Percentiles rank a stretch among this genome's conserved stretches.
phyloP scores from a whole-genome alignment of 1,140 invertebrate species.

The Hydropsyche tenuis region DNA sequence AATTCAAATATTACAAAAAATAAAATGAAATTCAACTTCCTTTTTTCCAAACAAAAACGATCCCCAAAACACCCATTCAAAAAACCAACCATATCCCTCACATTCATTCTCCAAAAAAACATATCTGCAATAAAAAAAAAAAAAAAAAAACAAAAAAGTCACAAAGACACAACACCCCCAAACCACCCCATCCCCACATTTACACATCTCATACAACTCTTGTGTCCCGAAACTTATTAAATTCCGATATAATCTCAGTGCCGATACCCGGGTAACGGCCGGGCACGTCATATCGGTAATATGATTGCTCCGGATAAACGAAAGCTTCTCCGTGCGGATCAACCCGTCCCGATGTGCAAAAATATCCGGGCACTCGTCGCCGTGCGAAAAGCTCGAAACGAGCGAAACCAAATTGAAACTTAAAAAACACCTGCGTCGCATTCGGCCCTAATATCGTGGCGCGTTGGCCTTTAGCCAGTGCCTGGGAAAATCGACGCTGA shows the following conservation, averaged over 20 bases:
- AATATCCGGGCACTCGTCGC: too few relatives aligned
- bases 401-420: constrained; percentile 40
- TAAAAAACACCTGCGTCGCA: constrained; percentile 40
- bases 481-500: constrained; percentile 1
- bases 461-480: not conserved
- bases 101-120: too few relatives aligned
- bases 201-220: too few relatives aligned
- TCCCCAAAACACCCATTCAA: too few relatives aligned
- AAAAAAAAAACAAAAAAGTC: too few relatives aligned
- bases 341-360: not conserved
- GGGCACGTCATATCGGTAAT: not conserved
- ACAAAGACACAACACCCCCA: too few relatives aligned
- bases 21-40: too few relatives aligned
- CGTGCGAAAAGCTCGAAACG: not conserved
- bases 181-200: too few relatives aligned
- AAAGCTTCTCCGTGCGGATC: not conserved
- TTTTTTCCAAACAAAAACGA: too few relatives aligned
- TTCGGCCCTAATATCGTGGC: constrained; percentile 1
- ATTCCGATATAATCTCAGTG: not conserved
- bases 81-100: too few relatives aligned
- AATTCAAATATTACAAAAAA: too few relatives aligned
- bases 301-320: constrained; percentile 6
- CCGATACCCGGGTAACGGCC: not conserved
- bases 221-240: not conserved
- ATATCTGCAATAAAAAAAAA: too few relatives aligned